phyloP scores from a whole-genome alignment of 2,113 vertebrate genomes.

The Motacilla alba region DNA sequence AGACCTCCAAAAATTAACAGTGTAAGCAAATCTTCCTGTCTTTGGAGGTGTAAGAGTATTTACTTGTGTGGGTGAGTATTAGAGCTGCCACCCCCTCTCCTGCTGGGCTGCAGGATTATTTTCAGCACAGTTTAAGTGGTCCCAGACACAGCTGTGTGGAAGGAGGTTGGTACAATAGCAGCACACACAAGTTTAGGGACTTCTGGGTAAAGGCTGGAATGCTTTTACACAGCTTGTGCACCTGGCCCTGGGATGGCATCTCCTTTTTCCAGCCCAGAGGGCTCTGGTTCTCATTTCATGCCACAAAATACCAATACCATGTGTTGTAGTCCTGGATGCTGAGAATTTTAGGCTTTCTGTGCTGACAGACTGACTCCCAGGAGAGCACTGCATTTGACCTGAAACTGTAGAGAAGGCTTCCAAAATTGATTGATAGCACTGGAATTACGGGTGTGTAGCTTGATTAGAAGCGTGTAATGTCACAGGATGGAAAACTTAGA shows the following conservation, averaged over 20 bases:
- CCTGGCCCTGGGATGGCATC: neutral
- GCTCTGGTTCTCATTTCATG: neutral
- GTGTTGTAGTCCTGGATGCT: neutral
- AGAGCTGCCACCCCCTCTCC: neutral
- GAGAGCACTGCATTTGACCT: neutral
- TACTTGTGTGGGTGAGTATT: rapidly evolving
- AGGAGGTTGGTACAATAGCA: neutral
- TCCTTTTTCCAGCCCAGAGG: neutral
- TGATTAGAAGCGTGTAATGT: neutral
- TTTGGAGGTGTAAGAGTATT: neutral
- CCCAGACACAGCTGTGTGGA: neutral
- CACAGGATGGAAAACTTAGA: neutral
- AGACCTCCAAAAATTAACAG: neutral
- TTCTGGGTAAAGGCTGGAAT: neutral
- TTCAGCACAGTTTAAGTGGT: neutral
- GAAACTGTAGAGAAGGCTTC: neutral
- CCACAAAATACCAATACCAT: neutral
- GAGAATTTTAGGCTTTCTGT: neutral
- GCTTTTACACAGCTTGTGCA: neutral
- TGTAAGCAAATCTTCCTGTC: neutral
- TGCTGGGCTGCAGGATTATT: neutral
- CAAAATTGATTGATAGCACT: neutral
- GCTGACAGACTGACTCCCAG: neutral
- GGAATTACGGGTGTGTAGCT: neutral
- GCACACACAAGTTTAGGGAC: neutral